These are phyloP conservation scores for Pandemis cinnamomeana DNA, from an alignment of 2,888 invertebrate species.

Conservation along the genomic window DNA sequence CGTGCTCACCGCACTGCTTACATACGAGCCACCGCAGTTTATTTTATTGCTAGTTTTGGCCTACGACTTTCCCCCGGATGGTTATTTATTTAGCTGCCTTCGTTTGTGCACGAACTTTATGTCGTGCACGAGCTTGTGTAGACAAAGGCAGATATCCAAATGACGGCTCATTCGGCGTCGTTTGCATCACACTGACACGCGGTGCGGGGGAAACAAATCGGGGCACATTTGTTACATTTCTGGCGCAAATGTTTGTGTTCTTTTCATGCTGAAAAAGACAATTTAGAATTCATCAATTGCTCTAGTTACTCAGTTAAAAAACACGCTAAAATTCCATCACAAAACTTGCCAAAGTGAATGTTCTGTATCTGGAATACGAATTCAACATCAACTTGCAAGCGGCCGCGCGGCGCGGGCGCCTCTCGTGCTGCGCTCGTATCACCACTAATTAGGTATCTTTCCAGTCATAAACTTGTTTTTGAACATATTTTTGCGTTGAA, in stretches of 20 bases:
- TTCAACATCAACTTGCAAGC: no score
- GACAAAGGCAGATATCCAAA: background rate
- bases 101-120: conserved; percentile 16
- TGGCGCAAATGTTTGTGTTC: background rate
- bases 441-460: background rate
- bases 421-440: background rate
- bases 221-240: conserved; percentile 12
- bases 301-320: no score
- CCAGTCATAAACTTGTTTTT: conserved; percentile 6
- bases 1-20: conserved; percentile 33
- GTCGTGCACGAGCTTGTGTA: background rate
- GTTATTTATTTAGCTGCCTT: conserved; percentile 29
- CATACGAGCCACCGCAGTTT: conserved; percentile 32
- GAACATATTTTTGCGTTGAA: background rate
- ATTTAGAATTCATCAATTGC: no score
- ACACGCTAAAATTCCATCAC: no score
- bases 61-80: conserved; percentile 26
- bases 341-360: no score
- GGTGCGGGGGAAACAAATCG: background rate
- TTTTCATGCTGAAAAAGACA: background rate
- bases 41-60: conserved; percentile 32
- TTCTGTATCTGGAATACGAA: no score
- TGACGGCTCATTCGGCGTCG: conserved; percentile 8
- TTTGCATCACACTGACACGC: conserved; percentile 4
- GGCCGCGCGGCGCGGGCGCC: background rate